phyloP scores from a whole-genome alignment of 1,140 invertebrate genomes.

The Plodia interpunctella region DNA sequence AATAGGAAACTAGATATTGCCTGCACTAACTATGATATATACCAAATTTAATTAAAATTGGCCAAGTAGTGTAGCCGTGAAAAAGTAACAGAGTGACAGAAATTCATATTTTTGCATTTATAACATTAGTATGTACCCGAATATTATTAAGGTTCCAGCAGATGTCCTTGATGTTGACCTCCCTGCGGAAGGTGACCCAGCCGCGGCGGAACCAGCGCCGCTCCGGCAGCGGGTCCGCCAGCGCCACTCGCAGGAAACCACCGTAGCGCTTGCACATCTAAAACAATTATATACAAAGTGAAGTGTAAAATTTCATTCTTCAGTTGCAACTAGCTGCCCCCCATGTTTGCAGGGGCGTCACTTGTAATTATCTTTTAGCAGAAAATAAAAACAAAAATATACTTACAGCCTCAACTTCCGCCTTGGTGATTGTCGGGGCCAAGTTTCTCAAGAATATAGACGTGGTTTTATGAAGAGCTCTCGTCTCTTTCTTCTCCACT shows the following conservation, averaged over 20 bases:
- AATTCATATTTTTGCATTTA: too few relatives aligned
- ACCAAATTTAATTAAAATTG: too few relatives aligned
- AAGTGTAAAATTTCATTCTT: too few relatives aligned
- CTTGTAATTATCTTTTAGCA: too few relatives aligned
- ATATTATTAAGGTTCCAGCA: constrained; percentile 99
- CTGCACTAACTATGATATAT: too few relatives aligned
- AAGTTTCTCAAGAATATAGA: constrained; percentile 98
- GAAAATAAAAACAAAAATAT: not conserved
- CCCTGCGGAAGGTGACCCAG: constrained; percentile 98
- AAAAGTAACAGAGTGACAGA: too few relatives aligned
- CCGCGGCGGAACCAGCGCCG: constrained; percentile 96
- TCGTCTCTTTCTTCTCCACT: constrained; percentile 79
- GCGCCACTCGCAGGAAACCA: constrained; percentile 96
- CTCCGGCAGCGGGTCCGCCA: constrained; percentile 98
- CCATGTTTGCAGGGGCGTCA: too few relatives aligned
- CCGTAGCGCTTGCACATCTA: constrained; percentile 96
- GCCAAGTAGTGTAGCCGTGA: too few relatives aligned
- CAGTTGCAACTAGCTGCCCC: too few relatives aligned
- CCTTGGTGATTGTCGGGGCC: constrained; percentile 95
- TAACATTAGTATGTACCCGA: constrained; percentile 84
- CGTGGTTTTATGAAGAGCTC: constrained; percentile 93
- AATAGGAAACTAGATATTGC: too few relatives aligned
- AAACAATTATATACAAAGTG: constrained; percentile 22
- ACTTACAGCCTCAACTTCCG: constrained; percentile 96
- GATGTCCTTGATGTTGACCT: constrained; percentile 99